Base-by-base conservation (phyloP, 2,797 vertebrate genomes). In the Neopelma chrysocephalum region DNA sequence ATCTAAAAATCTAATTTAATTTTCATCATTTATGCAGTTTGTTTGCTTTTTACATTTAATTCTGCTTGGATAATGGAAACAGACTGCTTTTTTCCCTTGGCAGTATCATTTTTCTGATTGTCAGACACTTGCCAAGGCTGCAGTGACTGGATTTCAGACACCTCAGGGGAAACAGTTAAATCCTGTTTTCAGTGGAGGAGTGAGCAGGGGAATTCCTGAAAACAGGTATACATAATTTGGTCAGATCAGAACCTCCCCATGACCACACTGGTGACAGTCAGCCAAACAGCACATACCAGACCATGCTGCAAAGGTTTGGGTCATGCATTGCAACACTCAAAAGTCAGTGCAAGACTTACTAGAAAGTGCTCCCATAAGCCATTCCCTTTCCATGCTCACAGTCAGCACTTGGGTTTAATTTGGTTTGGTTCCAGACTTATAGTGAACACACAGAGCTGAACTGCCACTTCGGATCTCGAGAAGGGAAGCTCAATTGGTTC, bases 21-120 rank as follows among this genome's bases (percentile, higher is more conserved):
- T 95, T 94, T 79, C 70, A 88, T 85, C n/a, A 76, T 91, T 93
- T 91, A 58, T 96, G 54, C 53, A 36, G 31, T 92, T 94, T 79
- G 36, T 53, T 87, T 76, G 38, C 22, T 66, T 90, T 89, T 92
- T 82, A 68, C 78, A 80, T 94, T 92, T 95, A 87, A 92, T 96
- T 96, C 76, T 75, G 31, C 50, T 72, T 76, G 54, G 82, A 65
- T 93, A 90, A 96, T 88, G 50, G 83, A 93, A 93, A 54, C 58
- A 78, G 50, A 64, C 65, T 27, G 19, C 5, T 87, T 68, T 89
- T 75, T 76, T 78, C 36, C 42, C 31, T 69, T 58, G 66, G 61
- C n/a, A 61, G 9, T 81, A 45, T 45, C 0, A 57, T 91, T 86
- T 94, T 94, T 88, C 65, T 89, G 47, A 47, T 72, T 69, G 62